phyloP scores from a whole-genome alignment of 2,113 vertebrate species.

The Pionites leucogaster region DNA sequence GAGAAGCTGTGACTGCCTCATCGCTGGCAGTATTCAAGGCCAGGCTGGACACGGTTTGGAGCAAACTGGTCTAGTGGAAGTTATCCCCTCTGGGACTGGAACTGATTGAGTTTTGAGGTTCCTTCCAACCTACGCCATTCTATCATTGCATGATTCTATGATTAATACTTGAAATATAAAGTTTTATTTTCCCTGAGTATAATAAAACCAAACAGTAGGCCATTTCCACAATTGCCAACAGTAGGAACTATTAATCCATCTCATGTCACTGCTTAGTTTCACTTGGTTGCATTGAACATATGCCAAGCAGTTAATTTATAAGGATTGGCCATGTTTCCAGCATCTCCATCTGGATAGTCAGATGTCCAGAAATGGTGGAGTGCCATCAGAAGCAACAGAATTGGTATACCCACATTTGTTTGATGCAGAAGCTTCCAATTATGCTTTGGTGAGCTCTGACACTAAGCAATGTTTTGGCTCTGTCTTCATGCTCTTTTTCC shows the following conservation, averaged over 20 bases:
- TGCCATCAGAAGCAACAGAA: neutral
- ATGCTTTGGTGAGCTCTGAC: neutral
- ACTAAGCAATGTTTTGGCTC: neutral
- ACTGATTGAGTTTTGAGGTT: neutral
- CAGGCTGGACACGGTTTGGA: neutral
- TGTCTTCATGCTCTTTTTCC: neutral
- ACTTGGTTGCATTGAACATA: neutral
- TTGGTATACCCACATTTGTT: neutral
- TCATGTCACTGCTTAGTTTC: neutral
- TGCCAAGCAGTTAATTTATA: neutral
- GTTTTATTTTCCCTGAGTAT: neutral
- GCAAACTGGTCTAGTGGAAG: too few relatives aligned
- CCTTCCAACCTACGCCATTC: neutral
- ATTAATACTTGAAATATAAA: neutral
- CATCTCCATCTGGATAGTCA: neutral
- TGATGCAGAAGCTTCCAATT: neutral
- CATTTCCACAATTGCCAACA: neutral
- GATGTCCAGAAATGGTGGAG: neutral
- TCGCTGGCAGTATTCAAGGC: neutral
- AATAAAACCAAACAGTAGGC: neutral
- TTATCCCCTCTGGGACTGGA: neutral
- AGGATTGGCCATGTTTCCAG: neutral
- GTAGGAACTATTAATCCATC: neutral
- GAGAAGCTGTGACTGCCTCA: neutral
- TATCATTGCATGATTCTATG: neutral